Evolutionary conservation across 2,797 vertebrate species (phyloP), one percentile per base, ranked within the genome.

Genomic region (Microctenopoma lineatum): DNA sequence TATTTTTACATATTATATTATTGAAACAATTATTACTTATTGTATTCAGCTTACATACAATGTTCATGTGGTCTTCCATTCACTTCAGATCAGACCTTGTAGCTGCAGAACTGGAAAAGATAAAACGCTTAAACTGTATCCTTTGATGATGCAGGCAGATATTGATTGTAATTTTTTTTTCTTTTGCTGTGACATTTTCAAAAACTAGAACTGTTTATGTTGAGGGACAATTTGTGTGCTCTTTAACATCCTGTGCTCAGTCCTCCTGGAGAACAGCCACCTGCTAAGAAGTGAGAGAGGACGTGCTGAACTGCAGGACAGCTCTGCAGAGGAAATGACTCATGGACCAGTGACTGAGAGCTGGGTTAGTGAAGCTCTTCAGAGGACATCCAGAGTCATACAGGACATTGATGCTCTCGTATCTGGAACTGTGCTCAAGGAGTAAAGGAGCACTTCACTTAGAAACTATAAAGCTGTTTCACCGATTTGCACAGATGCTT

Each of bases 71-170:
- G 27, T 5, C 54, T 47, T 62, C 21, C 16, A 3, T 73, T 70
- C 29, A 18, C 21, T 70, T 48, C 48, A 95, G 94, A 79, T 87
- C 90, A 25, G 78, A 83, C 50, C 48, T 90, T 27, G 90, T 92
- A 62, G 74, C 90, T 61, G 85, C 84, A 58, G 94, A 95, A 56
- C 84, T 95, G 74, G 86, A 92, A 73, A 94, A 94, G 79, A 94
- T 94, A 62, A 86, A 89, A 77, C 77, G 91, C 18, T 93, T 93
- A 61, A 94, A 90, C 76, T 93, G 93, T 95, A 94, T 94, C 93
- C 89, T 93, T 90, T 16, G 57, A 27, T 25, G 11, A 41, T 36
- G 9, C 13, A 13, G 3, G 7, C 18, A 1, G 36, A 11, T 27
- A 16, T 5, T 26, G 18, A 18, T 14, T 41, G 55, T 18, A n/a